phyloP scores from a whole-genome alignment of 2,113 vertebrate genomes.

The Perca fluviatilis region DNA sequence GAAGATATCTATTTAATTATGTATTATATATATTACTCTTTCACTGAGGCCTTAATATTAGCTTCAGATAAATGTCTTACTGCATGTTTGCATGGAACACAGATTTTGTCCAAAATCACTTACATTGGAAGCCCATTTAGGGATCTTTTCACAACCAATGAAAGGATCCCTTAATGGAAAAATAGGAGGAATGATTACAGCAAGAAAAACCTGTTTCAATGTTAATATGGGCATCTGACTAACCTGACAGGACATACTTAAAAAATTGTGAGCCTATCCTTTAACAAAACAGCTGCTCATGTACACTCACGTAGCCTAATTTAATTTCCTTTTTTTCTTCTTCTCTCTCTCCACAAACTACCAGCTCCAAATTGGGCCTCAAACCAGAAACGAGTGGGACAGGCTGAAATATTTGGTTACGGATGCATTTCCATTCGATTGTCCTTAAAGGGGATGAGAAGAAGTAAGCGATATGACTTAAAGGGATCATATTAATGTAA shows the following conservation, averaged over 20 bases:
- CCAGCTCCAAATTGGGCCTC: constrained; percentile 65
- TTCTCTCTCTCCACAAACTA: constrained; percentile 12
- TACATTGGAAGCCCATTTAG: background rate
- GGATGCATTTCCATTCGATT: constrained; percentile 83
- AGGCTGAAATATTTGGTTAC: constrained; percentile 82
- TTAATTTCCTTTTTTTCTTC: constrained; percentile 39
- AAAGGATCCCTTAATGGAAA: background rate
- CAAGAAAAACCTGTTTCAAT: constrained; percentile 15
- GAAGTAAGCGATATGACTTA: constrained; percentile 83
- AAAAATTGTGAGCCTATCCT: background rate
- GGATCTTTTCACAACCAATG: background rate
- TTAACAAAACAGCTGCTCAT: constrained; percentile 33
- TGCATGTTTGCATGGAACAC: background rate
- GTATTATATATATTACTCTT: too few relatives aligned
- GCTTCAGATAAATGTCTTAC: background rate
- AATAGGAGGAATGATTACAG: background rate
- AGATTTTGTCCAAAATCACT: constrained; percentile 8
- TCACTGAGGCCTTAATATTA: background rate
- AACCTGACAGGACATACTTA: background rate
- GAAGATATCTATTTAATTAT: background rate
- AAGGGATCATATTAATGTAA: constrained; percentile 85
- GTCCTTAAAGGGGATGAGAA: constrained; percentile 79
- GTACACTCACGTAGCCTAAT: constrained; percentile 14
- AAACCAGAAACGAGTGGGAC: constrained; percentile 67
- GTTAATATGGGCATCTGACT: background rate